A percentile compares a stretch with the other conserved stretches of the same genome.
These are phyloP conservation scores for Cantharis rustica DNA, from an alignment of 2,888 invertebrate genomes.

Conservation along the genomic window DNA sequence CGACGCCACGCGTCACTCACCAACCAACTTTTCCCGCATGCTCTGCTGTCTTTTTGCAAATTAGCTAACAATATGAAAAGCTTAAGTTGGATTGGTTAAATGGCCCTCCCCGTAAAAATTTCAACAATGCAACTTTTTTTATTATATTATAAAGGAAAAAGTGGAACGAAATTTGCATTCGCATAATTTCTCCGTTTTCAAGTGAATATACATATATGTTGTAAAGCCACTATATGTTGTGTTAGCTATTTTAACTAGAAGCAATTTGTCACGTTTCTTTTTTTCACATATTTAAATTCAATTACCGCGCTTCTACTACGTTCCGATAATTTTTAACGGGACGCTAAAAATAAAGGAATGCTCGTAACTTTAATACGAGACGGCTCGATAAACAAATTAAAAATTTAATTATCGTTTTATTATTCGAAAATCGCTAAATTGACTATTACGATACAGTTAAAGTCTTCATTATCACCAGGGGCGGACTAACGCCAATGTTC, in stretches of 20 bases:
- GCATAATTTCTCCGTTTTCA: neutral
- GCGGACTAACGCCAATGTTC: neutral
- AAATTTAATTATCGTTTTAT: neutral
- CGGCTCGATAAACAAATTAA: neutral
- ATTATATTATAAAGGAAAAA: conserved; percentile 1
- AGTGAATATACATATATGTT: neutral
- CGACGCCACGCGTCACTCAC: conserved; percentile 17
- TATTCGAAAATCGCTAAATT: neutral
- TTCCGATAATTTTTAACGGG: neutral
- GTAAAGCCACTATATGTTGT: neutral
- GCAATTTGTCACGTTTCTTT: neutral
- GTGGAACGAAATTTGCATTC: neutral
- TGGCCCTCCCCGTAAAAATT: neutral
- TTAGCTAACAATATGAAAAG: conserved; percentile 17
- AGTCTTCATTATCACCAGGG: neutral
- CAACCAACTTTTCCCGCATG: conserved; percentile 26
- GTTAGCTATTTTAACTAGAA: neutral
- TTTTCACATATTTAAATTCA: conserved; percentile 3
- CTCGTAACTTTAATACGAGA: neutral
- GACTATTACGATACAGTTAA: neutral
- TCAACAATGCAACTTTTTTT: neutral
- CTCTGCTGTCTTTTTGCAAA: conserved; percentile 12
- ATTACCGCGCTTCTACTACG: neutral
- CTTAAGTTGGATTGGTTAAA: conserved; percentile 13
- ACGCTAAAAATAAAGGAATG: neutral